These are phyloP conservation scores for Luehdorfia chinensis DNA, from an alignment of 1,140 invertebrate genomes.

Conservation along the genomic window DNA sequence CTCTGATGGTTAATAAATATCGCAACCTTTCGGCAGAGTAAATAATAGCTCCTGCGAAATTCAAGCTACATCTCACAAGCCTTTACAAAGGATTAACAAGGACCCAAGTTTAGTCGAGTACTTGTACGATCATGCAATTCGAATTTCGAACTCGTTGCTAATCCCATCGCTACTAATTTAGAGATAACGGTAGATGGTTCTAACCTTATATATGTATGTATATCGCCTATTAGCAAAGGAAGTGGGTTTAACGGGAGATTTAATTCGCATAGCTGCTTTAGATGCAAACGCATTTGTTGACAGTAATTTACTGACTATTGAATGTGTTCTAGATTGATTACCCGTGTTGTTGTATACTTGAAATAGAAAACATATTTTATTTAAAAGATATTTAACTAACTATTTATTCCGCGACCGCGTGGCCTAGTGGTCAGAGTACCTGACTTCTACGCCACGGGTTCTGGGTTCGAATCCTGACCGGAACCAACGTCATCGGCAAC, in stretches of 20 bases:
- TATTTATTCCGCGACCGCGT: no score
- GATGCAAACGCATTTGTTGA: conserved; percentile 1
- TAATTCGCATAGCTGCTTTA: conserved; percentile 7
- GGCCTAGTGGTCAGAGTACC: no score
- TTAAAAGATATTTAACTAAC: no score
- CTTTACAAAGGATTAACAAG: conserved; percentile 45
- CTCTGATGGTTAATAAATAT: conserved; percentile 56
- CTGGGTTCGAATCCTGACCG: no score
- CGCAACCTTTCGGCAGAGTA: conserved; percentile 44
- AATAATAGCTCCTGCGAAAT: conserved; percentile 45
- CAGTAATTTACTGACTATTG: no score
- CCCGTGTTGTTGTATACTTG: no score
- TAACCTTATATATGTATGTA: background rate
- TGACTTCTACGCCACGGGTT: no score
- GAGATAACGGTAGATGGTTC: conserved; percentile 38
- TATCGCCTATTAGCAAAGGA: background rate
- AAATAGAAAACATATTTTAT: no score
- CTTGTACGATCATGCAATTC: conserved; percentile 21
- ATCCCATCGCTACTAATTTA: conserved; percentile 58
- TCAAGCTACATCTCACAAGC: conserved; percentile 38
- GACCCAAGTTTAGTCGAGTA: conserved; percentile 20
- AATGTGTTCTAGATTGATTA: no score
- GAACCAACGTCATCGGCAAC: no score
- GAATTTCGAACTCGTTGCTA: conserved; percentile 41
- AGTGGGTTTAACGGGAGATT: conserved; percentile 11